Percentiles rank a stretch among this genome's conserved stretches.
phyloP scores from a whole-genome alignment of 35 echinoderm and acorn worm genomes.

The Diadema setosum region DNA sequence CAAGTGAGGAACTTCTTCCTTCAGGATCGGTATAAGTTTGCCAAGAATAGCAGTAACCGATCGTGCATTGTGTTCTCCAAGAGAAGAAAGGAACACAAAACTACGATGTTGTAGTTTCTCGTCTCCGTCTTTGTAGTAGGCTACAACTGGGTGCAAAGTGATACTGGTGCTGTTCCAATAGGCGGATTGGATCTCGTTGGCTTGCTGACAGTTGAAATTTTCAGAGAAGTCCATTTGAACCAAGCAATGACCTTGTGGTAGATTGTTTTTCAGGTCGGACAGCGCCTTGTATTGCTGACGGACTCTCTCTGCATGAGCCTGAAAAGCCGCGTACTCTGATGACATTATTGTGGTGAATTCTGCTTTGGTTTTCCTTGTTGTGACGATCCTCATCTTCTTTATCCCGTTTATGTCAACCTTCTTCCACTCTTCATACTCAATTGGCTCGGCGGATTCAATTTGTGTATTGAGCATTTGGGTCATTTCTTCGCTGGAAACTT shows the following conservation, averaged over 20 bases:
- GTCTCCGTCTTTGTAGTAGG: constrained; percentile 18
- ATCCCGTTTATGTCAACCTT: constrained; percentile 36
- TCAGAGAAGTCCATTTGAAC: constrained; percentile 48
- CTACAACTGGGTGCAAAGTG: constrained; percentile 28
- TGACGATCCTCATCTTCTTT: constrained; percentile 28
- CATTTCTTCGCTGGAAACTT: background rate
- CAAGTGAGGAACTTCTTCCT: constrained; percentile 20
- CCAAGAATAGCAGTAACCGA: constrained; percentile 16
- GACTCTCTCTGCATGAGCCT: constrained; percentile 38
- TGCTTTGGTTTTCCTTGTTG: background rate
- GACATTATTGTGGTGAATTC: constrained; percentile 45
- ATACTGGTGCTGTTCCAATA: constrained; percentile 53
- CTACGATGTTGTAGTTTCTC: constrained; percentile 16
- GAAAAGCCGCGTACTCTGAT: background rate
- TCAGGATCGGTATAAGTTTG: constrained; percentile 29
- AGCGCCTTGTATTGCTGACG: constrained; percentile 28
- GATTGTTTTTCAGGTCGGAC: constrained; percentile 23
- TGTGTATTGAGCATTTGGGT: constrained; percentile 13
- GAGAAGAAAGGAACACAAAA: constrained; percentile 7
- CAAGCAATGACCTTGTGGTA: constrained; percentile 23
- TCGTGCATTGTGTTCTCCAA: constrained; percentile 21
- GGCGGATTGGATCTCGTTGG: constrained; percentile 32
- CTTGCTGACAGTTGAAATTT: constrained; percentile 39
- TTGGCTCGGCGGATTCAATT: background rate
- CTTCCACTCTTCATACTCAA: constrained; percentile 47